Evolutionary conservation across 2,113 vertebrate species (phyloP), one percentile per base, ranked within the genome.

Genomic region (Euleptes europaea): DNA sequence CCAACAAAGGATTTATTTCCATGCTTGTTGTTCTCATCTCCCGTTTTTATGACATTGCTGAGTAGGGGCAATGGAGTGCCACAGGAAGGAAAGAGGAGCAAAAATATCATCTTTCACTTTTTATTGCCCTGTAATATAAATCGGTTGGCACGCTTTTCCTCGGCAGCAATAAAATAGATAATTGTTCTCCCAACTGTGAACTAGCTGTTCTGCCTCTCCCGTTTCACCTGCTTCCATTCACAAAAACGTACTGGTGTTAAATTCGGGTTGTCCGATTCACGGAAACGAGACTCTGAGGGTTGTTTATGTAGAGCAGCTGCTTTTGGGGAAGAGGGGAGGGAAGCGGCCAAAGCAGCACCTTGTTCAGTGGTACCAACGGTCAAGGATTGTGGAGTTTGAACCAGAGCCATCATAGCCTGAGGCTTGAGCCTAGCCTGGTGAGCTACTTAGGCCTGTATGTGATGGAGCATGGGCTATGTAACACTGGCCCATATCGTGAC

Each of bases 51-150:
- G 31, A 35, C 28, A 15, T 23, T 38, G 12, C 21, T 86, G 77
- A 60, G 9, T 75, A 51, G 38, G 66, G 49, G 51, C 33, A 63
- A 54, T 72, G 35, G 82, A 88, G 78, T 80, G 85, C 51, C 86
- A 82, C 12, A 85, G 67, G 78, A 82, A 83, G 33, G 75, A 78
- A 84, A 47, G 4, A 47, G 35, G 33, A 87, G 60, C 0, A 86
- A 63, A 84, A 88, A 80, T 78, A 78, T 66, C 76, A 85, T 74
- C 80, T 89, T 38, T 77, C 84, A 60, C 78, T 71, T 33, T 91
- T 28, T 47, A 85, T 51, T 60, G 65, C 76, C 60, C 38, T 4
- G 7, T 76, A 73, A 78, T 78, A n/a, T 83, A 80, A 57, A 0
- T 86, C 31, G 76, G 38, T 85, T 80, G 76, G 77, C 80, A 35